Evolutionary conservation across 2,888 invertebrate genomes (phyloP).

Genomic region (Gastrophysa polygoni): DNA sequence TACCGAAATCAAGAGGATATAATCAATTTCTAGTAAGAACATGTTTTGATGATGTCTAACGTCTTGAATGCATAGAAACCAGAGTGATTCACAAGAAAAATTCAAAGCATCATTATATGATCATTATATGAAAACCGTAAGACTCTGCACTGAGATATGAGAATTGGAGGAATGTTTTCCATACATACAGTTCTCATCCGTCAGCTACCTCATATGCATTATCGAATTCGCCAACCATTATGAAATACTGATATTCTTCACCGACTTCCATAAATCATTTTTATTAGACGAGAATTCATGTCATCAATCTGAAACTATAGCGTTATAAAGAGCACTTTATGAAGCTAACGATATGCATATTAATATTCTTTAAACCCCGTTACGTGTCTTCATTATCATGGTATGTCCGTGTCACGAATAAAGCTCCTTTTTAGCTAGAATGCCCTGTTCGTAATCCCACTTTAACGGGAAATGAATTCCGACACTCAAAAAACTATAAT

Average conservation of each 20-base stretch:
- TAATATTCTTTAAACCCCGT: slow-evolving; percentile 23
- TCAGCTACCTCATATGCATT: not conserved
- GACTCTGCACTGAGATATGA: too few species aligned
- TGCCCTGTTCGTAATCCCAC: not conserved
- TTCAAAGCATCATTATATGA: too few species aligned
- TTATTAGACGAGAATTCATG: not conserved
- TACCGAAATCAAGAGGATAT: too few species aligned
- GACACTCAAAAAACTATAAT: not conserved
- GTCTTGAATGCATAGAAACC: too few species aligned
- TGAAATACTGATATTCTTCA: not conserved
- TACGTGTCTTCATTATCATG: slow-evolving; percentile 31
- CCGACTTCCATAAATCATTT: not conserved
- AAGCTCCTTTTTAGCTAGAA: slow-evolving; percentile 17
- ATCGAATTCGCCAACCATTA: not conserved
- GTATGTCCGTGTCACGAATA: slow-evolving; percentile 25
- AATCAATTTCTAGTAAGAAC: too few species aligned
- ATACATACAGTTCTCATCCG: not conserved
- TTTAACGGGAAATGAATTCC: slow-evolving; percentile 2
- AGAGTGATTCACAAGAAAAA: too few species aligned
- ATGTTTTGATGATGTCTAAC: too few species aligned
- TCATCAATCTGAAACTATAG: not conserved
- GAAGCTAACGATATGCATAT: slow-evolving; percentile 18
- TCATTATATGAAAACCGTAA: too few species aligned
- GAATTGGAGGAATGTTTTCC: too few species aligned
- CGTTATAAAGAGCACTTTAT: slow-evolving; percentile 6